Evolutionary conservation across 2,797 vertebrate genomes (phyloP), one percentile per base, ranked within the genome.

Genomic region (Mycteria americana): DNA sequence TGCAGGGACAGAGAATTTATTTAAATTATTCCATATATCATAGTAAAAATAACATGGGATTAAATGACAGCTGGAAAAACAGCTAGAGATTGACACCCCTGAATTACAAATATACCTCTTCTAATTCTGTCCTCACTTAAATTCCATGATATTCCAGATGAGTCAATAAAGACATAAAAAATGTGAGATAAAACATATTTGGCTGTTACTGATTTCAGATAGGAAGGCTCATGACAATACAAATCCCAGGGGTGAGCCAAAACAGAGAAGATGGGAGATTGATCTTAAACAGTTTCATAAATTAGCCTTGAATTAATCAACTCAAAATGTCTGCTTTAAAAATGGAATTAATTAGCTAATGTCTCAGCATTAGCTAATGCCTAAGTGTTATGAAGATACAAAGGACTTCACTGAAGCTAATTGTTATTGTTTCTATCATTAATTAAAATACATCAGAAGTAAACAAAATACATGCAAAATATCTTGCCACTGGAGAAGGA

Each of bases 1-100:
- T n/a, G n/a, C 51, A 63, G 28, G 56, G 56, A 97, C 15, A 89
- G 23, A 92, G 72, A 94, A 96, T 16, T 72, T 27, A 73, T 92
- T 96, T 41, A 95, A 93, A 84, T 88, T 86, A 93, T 92, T 86
- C 79, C 57, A 94, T 82, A 83, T 91, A 91, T 68, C 89, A 81
- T 89, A 91, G 81, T 72, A 83, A 97, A 97, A 97, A 96, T 96
- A 81, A 94, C 2, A 9, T 94, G 74, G 96, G 94, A 96, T 96
- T 91, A 96, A 97, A 93, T 45, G 64, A 88, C 88, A 86, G 43
- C 28, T 81, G 16, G 57, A 93, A 93, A 97, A 92, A 87, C 63
- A 86, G 43, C 67, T 88, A 45, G 23, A 92, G 63, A 87, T 78
- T 73, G 77, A 94, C 64, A 95, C 13, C 2, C 11, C 10, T 68